Evolutionary conservation across 2,113 vertebrate species (phyloP).

Genomic region (Hemiprocne comata): DNA sequence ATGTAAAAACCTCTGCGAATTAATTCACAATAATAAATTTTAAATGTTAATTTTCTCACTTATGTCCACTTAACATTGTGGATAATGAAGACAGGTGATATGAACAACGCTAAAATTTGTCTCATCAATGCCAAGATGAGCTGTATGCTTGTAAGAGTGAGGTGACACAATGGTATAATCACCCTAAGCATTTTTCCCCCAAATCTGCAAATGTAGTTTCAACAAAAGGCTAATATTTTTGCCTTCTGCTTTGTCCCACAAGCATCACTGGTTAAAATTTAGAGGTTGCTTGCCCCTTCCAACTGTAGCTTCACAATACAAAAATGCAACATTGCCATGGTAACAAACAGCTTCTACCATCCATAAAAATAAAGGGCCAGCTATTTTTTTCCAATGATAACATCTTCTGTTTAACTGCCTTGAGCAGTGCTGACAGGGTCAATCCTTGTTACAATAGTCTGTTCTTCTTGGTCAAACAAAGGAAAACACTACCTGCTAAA

Average conservation of each 20-base stretch:
- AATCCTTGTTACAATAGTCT: slow-evolving; percentile 17
- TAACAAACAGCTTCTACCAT: neutral
- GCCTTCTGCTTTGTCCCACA: neutral
- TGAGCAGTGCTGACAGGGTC: neutral
- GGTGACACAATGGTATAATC: neutral
- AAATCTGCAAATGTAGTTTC: neutral
- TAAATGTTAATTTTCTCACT: neutral
- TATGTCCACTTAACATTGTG: neutral
- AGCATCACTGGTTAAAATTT: slow-evolving; percentile 19
- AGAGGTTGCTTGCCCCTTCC: slow-evolving; percentile 32
- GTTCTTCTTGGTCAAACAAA: slow-evolving; percentile 27
- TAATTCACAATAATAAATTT: neutral
- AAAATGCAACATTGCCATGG: slow-evolving; percentile 45
- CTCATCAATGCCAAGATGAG: neutral
- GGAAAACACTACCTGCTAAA: neutral
- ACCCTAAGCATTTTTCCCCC: neutral
- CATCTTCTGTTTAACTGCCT: slow-evolving; percentile 28
- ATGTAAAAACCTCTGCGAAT: neutral
- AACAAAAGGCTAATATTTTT: neutral
- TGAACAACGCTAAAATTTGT: neutral
- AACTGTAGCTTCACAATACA: neutral
- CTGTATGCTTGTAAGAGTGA: neutral
- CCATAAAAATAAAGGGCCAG: slow-evolving; percentile 42
- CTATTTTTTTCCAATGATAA: slow-evolving; percentile 41
- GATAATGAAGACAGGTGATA: neutral